Evolutionary conservation across 2,888 invertebrate genomes (phyloP).

Genomic region (Eupelmus urozonus): DNA sequence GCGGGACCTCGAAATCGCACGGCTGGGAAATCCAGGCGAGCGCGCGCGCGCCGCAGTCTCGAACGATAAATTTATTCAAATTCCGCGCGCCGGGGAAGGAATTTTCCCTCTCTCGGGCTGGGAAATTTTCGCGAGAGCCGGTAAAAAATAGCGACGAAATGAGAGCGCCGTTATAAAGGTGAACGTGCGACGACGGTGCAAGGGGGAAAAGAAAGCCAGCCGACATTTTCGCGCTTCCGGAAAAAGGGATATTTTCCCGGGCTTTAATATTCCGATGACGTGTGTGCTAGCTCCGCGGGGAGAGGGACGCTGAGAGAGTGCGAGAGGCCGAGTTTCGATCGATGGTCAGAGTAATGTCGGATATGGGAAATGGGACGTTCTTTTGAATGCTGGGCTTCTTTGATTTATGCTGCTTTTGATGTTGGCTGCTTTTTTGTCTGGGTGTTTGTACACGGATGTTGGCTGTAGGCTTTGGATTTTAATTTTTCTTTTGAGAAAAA

Average conservation of each 20-base stretch:
- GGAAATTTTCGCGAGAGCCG: conserved; percentile 7
- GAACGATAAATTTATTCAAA: conserved; percentile 60
- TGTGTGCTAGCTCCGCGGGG: conserved; percentile 35
- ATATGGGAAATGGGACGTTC: conserved; percentile 3
- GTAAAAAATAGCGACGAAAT: conserved; percentile 23
- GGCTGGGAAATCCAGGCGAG: conserved; percentile 64
- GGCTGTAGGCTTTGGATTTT: too few relatives aligned
- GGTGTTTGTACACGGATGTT: background rate
- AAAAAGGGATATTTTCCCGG: conserved; percentile 68
- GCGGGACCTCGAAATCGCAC: conserved; percentile 62
- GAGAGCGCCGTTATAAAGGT: conserved; percentile 19
- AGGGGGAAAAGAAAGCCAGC: background rate
- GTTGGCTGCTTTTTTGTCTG: background rate
- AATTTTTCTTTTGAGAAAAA: too few relatives aligned
- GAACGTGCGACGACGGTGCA: background rate
- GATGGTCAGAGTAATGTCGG: background rate
- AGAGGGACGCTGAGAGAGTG: background rate
- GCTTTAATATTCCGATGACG: conserved; percentile 71
- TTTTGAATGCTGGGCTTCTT: conserved; percentile 1
- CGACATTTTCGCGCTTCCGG: conserved; percentile 57
- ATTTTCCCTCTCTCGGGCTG: conserved; percentile 35
- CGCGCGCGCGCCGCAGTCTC: conserved; percentile 32
- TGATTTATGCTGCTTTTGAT: background rate
- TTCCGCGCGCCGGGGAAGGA: conserved; percentile 35
- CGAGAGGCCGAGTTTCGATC: background rate